Percentiles rank a stretch among this genome's conserved stretches.
These are phyloP conservation scores for Apodemus speciosus DNA, from an alignment of 2,113 vertebrate genomes.

Conservation along the genomic window DNA sequence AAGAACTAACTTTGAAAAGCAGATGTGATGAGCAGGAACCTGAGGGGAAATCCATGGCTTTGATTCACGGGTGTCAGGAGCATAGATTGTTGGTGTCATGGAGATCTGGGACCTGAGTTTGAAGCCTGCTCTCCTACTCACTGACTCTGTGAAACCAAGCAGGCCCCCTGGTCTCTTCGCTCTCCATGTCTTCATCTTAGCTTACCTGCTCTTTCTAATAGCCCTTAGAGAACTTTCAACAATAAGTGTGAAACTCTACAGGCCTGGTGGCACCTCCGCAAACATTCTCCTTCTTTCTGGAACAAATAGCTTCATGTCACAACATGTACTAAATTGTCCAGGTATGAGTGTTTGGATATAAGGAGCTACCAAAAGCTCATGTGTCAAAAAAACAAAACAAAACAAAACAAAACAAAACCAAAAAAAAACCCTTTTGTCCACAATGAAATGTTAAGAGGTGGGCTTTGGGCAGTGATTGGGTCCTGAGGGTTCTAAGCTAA, in stretches of 20 bases:
- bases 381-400: no score
- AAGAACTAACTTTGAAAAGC: conserved; percentile 35
- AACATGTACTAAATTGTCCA: neutral
- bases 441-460: neutral
- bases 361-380: neutral
- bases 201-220: neutral
- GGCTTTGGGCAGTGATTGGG: neutral
- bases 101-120: neutral
- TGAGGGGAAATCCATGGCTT: neutral
- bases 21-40: neutral
- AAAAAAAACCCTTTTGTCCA: no score
- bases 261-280: no score
- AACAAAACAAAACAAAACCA: no score
- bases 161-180: neutral
- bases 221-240: neutral
- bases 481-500: neutral
- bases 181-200: neutral
- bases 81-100: neutral
- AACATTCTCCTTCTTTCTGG: neutral
- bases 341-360: neutral
- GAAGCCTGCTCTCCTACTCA: neutral
- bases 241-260: neutral
- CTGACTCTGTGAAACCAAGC: neutral
- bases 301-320: neutral
- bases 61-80: neutral